phyloP scores from a whole-genome alignment of 2,888 invertebrate species.

The Harpagoxenus sublaevis region DNA sequence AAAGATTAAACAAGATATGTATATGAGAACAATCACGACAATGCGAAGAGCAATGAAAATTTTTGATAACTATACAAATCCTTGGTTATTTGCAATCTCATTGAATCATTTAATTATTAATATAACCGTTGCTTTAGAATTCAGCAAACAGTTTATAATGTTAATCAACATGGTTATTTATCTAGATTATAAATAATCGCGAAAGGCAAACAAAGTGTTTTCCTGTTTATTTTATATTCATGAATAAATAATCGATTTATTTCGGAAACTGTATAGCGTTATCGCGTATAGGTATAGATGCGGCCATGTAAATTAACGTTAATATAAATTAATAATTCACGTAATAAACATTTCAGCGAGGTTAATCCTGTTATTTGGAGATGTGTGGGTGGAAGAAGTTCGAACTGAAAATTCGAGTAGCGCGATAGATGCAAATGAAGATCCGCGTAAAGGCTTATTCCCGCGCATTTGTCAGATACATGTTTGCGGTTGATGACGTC shows the following conservation, averaged over 20 bases:
- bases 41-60: neutral
- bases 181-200: constrained; percentile 26
- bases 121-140: constrained; percentile 6
- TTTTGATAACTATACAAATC: neutral
- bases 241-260: constrained; percentile 40
- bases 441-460: constrained; percentile 66
- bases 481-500: constrained; percentile 85
- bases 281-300: neutral
- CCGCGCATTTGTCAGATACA: constrained; percentile 69
- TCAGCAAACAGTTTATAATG: constrained; percentile 28
- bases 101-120: constrained; percentile 14
- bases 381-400: neutral
- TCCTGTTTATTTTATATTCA: constrained; percentile 34
- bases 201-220: constrained; percentile 12
- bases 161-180: constrained; percentile 39
- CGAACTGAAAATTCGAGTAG: neutral
- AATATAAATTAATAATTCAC: constrained; percentile 32
- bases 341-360: constrained; percentile 19
- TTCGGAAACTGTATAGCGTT: neutral
- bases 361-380: constrained; percentile 14
- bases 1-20: constrained; percentile 19
- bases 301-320: constrained; percentile 8
- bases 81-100: neutral
- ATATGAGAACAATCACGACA: neutral
- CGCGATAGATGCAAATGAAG: constrained; percentile 63